Conservation (phyloP, 2,113 vertebrate genomes). For the Callaeas wilsoni region DNA sequence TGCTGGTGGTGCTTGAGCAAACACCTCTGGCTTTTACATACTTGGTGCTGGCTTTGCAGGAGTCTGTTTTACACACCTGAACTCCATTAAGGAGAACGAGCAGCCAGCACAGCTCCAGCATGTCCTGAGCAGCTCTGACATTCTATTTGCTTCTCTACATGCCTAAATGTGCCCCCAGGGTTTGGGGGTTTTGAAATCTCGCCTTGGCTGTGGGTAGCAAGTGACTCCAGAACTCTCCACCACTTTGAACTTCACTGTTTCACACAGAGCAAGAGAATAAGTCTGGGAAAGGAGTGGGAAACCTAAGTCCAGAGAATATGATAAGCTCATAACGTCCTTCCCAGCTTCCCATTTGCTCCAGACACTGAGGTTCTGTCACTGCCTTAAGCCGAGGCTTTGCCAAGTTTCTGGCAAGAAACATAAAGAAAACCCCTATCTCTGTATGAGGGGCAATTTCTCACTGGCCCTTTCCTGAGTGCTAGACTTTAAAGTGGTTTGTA, state of each 20-base stretch:
- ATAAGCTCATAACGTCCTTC: background rate
- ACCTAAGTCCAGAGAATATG: background rate
- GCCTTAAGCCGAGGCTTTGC: background rate
- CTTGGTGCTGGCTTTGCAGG: background rate
- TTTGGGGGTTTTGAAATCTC: background rate
- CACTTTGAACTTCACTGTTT: background rate
- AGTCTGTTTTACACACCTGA: background rate
- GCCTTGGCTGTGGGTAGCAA: background rate
- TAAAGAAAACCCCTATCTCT: conserved; percentile 50
- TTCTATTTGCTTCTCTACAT: background rate
- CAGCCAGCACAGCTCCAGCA: background rate
- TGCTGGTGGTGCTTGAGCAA: background rate
- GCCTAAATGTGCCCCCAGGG: background rate
- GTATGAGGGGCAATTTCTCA: conserved; percentile 37
- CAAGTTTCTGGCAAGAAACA: conserved; percentile 14
- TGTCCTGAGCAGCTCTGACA: background rate
- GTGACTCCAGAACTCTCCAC: background rate
- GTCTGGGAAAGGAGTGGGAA: background rate
- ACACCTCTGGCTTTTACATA: background rate
- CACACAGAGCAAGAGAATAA: background rate
- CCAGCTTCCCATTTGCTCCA: background rate
- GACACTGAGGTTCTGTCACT: background rate
- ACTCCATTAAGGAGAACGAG: background rate
- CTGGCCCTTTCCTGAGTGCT: conserved; percentile 11
- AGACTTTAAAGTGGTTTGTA: conserved; percentile 69